Percentiles rank a stretch among this genome's conserved stretches.
Conservation (phyloP, 1,140 invertebrate species). For the Papilio glaucus region DNA sequence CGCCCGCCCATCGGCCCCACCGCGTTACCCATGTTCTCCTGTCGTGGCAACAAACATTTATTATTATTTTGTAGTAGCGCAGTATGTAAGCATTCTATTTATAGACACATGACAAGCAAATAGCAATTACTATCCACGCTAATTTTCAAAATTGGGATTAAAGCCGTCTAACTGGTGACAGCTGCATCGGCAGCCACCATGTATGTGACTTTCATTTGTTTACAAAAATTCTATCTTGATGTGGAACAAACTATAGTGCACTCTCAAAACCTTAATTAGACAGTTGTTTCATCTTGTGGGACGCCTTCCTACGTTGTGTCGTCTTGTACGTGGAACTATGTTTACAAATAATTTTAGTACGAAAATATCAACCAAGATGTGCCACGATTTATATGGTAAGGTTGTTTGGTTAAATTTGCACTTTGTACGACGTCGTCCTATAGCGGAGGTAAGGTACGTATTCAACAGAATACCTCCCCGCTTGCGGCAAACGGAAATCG, state of each 20-base stretch:
- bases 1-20: slow-evolving; percentile 55
- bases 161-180: too few relatives aligned
- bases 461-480: slow-evolving; percentile 4
- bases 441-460: neutral
- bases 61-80: neutral
- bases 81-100: neutral
- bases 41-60: slow-evolving; percentile 12
- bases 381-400: neutral
- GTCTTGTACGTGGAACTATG: neutral
- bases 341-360: neutral
- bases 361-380: neutral
- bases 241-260: too few relatives aligned
- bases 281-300: too few relatives aligned
- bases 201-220: too few relatives aligned
- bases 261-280: too few relatives aligned
- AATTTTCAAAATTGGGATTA: too few relatives aligned
- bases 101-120: too few relatives aligned
- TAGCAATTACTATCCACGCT: too few relatives aligned
- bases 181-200: too few relatives aligned
- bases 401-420: neutral
- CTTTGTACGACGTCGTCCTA: neutral
- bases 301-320: neutral
- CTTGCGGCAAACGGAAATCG: slow-evolving; percentile 3
- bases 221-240: too few relatives aligned
- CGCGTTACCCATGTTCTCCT: slow-evolving; percentile 67